A percentile compares a stretch with the other conserved stretches of the same genome.
phyloP scores from a whole-genome alignment of 2,113 vertebrate genomes.

The Indicator maculatus region DNA sequence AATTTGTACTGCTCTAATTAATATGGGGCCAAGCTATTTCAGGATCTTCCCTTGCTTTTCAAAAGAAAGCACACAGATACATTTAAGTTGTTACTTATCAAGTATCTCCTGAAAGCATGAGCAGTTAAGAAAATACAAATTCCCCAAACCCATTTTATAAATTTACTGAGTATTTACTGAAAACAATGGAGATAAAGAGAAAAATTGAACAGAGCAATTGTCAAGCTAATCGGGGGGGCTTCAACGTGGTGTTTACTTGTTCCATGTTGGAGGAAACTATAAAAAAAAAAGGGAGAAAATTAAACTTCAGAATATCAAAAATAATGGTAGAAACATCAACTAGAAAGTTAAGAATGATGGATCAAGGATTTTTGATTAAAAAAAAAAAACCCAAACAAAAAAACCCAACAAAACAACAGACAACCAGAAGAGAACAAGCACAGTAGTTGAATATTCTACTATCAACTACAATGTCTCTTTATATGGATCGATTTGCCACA shows the following conservation, averaged over 20 bases:
- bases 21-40: background rate
- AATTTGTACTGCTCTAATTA: background rate
- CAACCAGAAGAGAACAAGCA: background rate
- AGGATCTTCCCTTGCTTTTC: background rate
- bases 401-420: background rate
- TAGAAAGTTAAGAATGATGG: background rate
- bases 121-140: background rate
- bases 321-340: background rate
- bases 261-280: background rate
- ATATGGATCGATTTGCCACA: background rate
- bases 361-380: background rate
- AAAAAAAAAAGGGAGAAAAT: background rate
- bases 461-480: fast-evolving
- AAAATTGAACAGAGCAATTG: background rate
- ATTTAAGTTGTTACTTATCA: background rate
- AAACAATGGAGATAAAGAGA: background rate
- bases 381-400: background rate
- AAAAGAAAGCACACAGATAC: background rate
- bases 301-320: background rate
- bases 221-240: background rate
- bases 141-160: background rate
- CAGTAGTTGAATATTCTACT: background rate
- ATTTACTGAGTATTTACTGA: background rate
- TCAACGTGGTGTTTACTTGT: background rate
- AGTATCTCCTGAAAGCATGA: background rate